Base-by-base conservation (phyloP, 2,113 vertebrate species). In the Hystrix brachyura region DNA sequence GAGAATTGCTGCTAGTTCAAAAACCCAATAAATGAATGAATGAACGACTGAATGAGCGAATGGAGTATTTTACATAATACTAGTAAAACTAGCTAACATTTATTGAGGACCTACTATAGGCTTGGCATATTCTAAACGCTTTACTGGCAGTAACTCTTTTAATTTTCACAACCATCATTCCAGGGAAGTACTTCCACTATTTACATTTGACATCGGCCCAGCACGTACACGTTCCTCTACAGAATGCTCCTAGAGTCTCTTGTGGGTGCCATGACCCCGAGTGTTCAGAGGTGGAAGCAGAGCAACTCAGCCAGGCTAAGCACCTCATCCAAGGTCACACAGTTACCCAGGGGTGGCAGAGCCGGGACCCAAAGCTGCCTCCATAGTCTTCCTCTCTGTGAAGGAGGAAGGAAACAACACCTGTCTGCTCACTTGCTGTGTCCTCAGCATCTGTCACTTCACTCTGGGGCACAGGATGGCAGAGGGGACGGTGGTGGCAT, bases 131-230 rank as follows among this genome's bases (percentile, higher is more conserved):
- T 76, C 17, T 72, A 72, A 79, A 60, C 79, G 32, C 23, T 90
- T 89, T 55, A 15, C n/a, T 1, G 4, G 19, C 27, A 76, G 4
- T 48, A 48, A 76, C 5, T 87, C 48, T 27, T 74, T 86, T 72
- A 53, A 80, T 81, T 14, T 51, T 43, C 51, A 88, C 34, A 65
- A 21, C 32, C 57, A 82, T 18, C 23, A 60, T 32, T 19, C 59
- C 21, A 38, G 48, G 48, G 65, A 55, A 21, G 51, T 15, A n/a
- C 55, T 79, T 88, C 25, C 51, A 13, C 27, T 46, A 78, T 83
- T 91, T 53, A 91, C 46, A 46, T 27, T 78, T 94, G 78, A 84
- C 15, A 74, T 23, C 64, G 53, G n/a, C 60, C 27, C 34, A 48
- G 7, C 2, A 3, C n/a, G 12, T 7, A 62, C 46, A 8, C 7